Evolutionary conservation across 2,797 vertebrate species (phyloP).

Genomic region (Zenarchopterus dispar): DNA sequence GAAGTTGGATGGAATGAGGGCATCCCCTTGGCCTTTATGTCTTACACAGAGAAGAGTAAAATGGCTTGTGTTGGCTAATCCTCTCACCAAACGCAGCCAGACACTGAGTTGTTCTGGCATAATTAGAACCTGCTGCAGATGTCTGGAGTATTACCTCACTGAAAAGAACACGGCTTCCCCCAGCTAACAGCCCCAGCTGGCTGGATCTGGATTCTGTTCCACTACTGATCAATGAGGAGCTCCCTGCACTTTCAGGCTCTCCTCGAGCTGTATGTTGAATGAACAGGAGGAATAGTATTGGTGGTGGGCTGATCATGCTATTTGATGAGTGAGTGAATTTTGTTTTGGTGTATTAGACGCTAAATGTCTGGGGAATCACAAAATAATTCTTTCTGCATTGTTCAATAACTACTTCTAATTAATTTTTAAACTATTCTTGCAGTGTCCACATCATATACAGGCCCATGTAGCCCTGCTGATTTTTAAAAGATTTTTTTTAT

Average conservation of each 20-base stretch:
- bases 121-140: slow-evolving; percentile 83
- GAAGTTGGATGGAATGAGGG: slow-evolving; percentile 56
- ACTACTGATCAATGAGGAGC: slow-evolving; percentile 69
- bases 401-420: too few species aligned
- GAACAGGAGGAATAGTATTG: slow-evolving; percentile 5
- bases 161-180: slow-evolving; percentile 77
- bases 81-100: slow-evolving; percentile 70
- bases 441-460: slow-evolving; percentile 31
- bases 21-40: slow-evolving; percentile 69
- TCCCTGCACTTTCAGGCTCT: slow-evolving; percentile 58
- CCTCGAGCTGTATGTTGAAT: slow-evolving; percentile 39
- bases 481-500: not conserved
- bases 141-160: slow-evolving; percentile 79
- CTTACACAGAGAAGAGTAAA: slow-evolving; percentile 60
- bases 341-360: not conserved
- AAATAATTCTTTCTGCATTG: too few species aligned
- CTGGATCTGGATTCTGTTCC: slow-evolving; percentile 67
- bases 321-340: slow-evolving; percentile 30
- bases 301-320: slow-evolving; percentile 23
- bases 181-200: slow-evolving; percentile 72
- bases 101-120: slow-evolving; percentile 76
- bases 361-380: too few species aligned
- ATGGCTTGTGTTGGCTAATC: slow-evolving; percentile 68
- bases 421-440: slow-evolving; percentile 11
- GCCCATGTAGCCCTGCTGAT: slow-evolving; percentile 33